Percentiles rank a stretch among this genome's conserved stretches.
Conservation (phyloP, 2,888 invertebrate genomes). For the Athalia cordata region DNA sequence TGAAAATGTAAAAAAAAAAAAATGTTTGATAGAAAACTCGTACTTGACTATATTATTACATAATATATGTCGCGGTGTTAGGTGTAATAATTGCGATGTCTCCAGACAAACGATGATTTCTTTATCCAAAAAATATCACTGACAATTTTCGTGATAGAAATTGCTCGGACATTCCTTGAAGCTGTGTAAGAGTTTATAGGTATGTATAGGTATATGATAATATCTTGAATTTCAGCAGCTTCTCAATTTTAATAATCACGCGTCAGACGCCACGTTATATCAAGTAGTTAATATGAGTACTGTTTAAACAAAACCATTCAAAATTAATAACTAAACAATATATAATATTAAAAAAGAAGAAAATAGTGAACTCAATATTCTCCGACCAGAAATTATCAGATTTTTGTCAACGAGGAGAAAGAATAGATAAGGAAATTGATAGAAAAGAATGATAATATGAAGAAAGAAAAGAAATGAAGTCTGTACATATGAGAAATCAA, state of each 20-base stretch:
- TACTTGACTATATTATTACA: neutral
- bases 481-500: conserved; percentile 41
- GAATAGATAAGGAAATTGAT: neutral
- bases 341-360: conserved; percentile 10
- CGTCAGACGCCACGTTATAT: conserved; percentile 40
- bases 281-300: conserved; percentile 11
- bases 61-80: neutral
- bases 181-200: conserved; percentile 22
- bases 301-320: too few relatives aligned
- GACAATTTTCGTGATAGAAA: conserved; percentile 41
- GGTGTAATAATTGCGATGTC: neutral
- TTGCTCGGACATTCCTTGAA: conserved; percentile 41
- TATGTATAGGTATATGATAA: neutral
- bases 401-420: conserved; percentile 6
- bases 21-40: neutral
- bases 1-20: neutral
- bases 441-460: neutral
- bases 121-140: conserved; percentile 25
- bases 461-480: neutral
- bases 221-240: conserved; percentile 26
- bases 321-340: conserved; percentile 1
- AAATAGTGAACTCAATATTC: neutral
- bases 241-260: conserved; percentile 43
- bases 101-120: conserved; percentile 41
- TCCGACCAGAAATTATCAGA: conserved; percentile 4